phyloP scores from a whole-genome alignment of 2,113 vertebrate genomes.

The Pteropus alecto region DNA sequence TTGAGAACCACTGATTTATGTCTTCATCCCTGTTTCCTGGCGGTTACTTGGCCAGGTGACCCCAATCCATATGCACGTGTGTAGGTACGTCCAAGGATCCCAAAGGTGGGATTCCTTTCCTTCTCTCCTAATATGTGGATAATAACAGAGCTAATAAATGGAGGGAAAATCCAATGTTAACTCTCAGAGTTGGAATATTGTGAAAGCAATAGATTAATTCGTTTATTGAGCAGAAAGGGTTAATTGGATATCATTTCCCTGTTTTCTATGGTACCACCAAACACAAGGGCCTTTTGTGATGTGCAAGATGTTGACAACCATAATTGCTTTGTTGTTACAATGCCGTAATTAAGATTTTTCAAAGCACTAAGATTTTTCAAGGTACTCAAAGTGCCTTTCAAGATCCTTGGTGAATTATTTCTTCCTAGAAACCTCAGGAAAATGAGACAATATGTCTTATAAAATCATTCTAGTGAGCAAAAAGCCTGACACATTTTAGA shows the following conservation, averaged over 20 bases:
- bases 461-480: not conserved
- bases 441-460: not conserved
- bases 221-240: not conserved
- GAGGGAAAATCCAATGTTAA: not conserved
- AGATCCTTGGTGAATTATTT: slow-evolving; percentile 35
- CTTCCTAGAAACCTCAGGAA: not conserved
- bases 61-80: not conserved
- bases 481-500: not conserved
- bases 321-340: not conserved
- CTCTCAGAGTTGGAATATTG: not conserved
- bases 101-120: not conserved
- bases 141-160: not conserved
- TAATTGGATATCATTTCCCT: not conserved
- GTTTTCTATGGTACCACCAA: not conserved
- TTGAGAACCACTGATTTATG: not conserved
- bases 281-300: not conserved
- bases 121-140: not conserved
- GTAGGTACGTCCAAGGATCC: not conserved
- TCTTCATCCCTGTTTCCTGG: not conserved
- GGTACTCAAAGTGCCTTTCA: not conserved
- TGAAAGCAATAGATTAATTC: not conserved
- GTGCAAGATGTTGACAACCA: not conserved
- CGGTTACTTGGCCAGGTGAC: not conserved
- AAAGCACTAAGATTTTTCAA: not conserved
- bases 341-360: not conserved